Evolutionary conservation across 1,140 invertebrate genomes (phyloP).

Genomic region (Charaxes varanes): DNA sequence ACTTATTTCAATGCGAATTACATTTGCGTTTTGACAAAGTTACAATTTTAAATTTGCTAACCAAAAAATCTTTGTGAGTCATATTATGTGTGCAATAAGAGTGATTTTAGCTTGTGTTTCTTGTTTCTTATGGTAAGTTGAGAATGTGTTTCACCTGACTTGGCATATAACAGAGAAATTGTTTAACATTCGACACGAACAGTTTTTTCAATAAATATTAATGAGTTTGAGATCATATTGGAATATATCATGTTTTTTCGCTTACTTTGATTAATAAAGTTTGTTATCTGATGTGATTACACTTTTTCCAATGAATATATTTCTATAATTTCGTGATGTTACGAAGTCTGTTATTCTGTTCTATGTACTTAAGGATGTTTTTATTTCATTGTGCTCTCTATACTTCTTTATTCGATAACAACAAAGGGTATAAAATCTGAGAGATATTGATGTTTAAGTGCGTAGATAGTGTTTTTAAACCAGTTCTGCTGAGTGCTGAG

Average conservation of each 20-base stretch:
- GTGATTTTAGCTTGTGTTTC: slow-evolving; percentile 12
- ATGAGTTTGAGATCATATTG: slow-evolving; percentile 52
- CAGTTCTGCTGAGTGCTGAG: no score
- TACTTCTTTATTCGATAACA: no score
- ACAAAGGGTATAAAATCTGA: no score
- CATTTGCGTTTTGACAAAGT: slow-evolving; percentile 17
- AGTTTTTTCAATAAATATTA: slow-evolving; percentile 70
- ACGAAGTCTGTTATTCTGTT: neutral
- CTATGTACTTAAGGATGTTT: neutral
- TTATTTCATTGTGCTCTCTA: neutral
- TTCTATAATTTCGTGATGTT: slow-evolving; percentile 5
- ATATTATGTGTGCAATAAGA: slow-evolving; percentile 19
- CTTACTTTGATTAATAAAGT: slow-evolving; percentile 64
- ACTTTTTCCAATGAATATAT: slow-evolving; percentile 12
- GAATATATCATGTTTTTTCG: slow-evolving; percentile 39
- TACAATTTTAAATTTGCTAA: slow-evolving; percentile 9
- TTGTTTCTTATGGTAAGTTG: slow-evolving; percentile 6
- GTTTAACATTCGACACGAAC: slow-evolving; percentile 58
- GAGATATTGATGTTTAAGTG: no score
- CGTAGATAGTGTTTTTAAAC: no score
- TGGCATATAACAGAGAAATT: slow-evolving; percentile 59
- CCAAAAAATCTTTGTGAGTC: neutral
- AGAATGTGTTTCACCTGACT: slow-evolving; percentile 45
- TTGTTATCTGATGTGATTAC: slow-evolving; percentile 23
- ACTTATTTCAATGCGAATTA: slow-evolving; percentile 10